Evolutionary conservation across 2,113 vertebrate genomes (phyloP).

Genomic region (Nansenia antarctica): DNA sequence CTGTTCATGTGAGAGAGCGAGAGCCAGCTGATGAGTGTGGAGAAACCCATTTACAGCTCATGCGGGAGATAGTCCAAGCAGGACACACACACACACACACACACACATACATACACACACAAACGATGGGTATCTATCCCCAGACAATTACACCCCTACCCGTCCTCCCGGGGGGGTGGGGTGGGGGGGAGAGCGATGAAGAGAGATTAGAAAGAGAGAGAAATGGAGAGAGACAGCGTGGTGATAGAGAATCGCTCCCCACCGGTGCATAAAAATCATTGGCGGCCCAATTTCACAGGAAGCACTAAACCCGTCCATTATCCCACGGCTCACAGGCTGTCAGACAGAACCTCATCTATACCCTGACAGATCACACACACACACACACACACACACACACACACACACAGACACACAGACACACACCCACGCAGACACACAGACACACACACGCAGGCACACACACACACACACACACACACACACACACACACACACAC

Average conservation of each 20-base stretch:
- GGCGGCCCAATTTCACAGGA: conserved; percentile 63
- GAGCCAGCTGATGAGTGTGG: conserved; percentile 66
- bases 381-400: too few relatives aligned
- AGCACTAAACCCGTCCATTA: conserved; percentile 66
- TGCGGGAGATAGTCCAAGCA: conserved; percentile 44
- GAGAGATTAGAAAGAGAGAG: conserved; percentile 44
- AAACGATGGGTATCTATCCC: background rate
- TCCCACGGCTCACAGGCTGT: conserved; percentile 55
- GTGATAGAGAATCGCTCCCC: conserved; percentile 55
- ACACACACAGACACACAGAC: too few relatives aligned
- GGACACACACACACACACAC: conserved; percentile 22
- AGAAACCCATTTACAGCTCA: conserved; percentile 67
- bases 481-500: conserved; percentile 46
- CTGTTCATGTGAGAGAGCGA: conserved; percentile 29
- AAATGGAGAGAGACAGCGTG: conserved; percentile 45
- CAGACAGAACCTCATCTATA: too few relatives aligned
- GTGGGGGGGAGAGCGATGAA: conserved; percentile 27
- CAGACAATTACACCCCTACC: background rate
- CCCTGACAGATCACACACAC: too few relatives aligned
- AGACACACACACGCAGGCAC: too few relatives aligned
- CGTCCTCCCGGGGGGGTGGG: too few relatives aligned
- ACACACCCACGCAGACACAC: too few relatives aligned
- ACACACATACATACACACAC: background rate
- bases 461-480: too few relatives aligned
- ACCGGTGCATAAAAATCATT: conserved; percentile 59